Evolutionary conservation across 2,888 invertebrate genomes (phyloP).

Genomic region (Ectemnius cavifrons): DNA sequence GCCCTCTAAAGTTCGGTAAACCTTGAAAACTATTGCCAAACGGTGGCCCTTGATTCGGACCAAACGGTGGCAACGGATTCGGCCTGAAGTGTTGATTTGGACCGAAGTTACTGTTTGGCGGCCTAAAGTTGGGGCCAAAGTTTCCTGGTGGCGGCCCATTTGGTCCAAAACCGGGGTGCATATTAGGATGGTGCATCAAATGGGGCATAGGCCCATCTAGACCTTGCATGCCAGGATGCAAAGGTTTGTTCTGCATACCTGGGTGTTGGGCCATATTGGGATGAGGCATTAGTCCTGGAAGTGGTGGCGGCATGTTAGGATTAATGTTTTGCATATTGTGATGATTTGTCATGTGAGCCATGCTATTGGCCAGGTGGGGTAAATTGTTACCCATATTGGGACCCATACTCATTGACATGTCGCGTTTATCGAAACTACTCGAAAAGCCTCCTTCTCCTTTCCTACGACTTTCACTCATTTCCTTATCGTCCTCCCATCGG

Average conservation of each 20-base stretch:
- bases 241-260: conserved; percentile 54
- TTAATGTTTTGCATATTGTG: conserved; percentile 73
- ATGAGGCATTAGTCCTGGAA: conserved; percentile 64
- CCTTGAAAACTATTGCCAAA: conserved; percentile 68
- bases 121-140: conserved; percentile 67
- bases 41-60: conserved; percentile 63
- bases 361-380: conserved; percentile 54
- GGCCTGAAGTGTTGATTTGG: conserved; percentile 72
- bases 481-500: conserved; percentile 70
- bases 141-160: conserved; percentile 69
- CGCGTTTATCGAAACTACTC: conserved; percentile 68
- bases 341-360: conserved; percentile 65
- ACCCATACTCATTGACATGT: conserved; percentile 57
- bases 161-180: conserved; percentile 72
- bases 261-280: conserved; percentile 65
- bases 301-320: conserved; percentile 69
- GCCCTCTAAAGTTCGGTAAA: conserved; percentile 70
- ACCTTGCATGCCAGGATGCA: conserved; percentile 60
- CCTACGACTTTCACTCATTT: conserved; percentile 50
- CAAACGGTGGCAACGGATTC: conserved; percentile 68
- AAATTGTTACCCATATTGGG: conserved; percentile 55
- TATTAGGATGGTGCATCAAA: conserved; percentile 69
- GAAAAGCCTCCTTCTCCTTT: conserved; percentile 56
- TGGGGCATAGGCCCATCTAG: conserved; percentile 69
- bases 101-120: conserved; percentile 71